Conservation (phyloP, 2,888 invertebrate species). For the Hydropsyche betteni region DNA sequence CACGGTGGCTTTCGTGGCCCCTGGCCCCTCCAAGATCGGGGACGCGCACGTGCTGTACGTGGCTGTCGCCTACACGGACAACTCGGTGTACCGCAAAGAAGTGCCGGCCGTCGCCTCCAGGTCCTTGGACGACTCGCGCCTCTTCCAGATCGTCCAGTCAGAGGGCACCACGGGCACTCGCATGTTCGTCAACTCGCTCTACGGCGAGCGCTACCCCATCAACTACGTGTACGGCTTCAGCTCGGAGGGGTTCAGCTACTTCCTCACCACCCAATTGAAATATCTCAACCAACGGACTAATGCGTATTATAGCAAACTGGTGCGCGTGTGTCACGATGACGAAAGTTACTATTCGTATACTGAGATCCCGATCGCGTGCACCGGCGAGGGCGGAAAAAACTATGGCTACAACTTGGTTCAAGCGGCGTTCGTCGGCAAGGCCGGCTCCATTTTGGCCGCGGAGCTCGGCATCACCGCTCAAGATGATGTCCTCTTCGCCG, state of each 20-base stretch:
- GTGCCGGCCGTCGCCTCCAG: conserved; percentile 94
- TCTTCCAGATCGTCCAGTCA: conserved; percentile 90
- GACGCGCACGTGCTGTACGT: conserved; percentile 95
- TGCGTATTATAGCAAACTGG: conserved; percentile 90
- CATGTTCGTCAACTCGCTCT: conserved; percentile 91
- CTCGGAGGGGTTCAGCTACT: conserved; percentile 95
- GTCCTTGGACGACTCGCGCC: conserved; percentile 84
- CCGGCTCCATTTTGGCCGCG: conserved; percentile 90
- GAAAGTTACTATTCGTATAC: conserved; percentile 97
- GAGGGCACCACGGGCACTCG: conserved; percentile 91
- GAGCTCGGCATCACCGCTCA: conserved; percentile 90
- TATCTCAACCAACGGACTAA: conserved; percentile 69
- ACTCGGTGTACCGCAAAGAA: conserved; percentile 91
- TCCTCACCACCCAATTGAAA: conserved; percentile 92
- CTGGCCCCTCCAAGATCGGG: conserved; percentile 91
- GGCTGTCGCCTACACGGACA: conserved; percentile 91
- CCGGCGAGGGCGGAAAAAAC: conserved; percentile 76
- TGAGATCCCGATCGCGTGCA: conserved; percentile 95
- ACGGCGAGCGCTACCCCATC: conserved; percentile 91
- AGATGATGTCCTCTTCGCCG: conserved; percentile 95
- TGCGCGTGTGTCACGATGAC: conserved; percentile 95
- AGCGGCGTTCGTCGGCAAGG: conserved; percentile 93
- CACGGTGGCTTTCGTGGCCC: conserved; percentile 96
- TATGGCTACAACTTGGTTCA: conserved; percentile 89
- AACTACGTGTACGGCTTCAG: conserved; percentile 97